Conservation (phyloP, 2,113 vertebrate genomes). For the Strix uralensis region DNA sequence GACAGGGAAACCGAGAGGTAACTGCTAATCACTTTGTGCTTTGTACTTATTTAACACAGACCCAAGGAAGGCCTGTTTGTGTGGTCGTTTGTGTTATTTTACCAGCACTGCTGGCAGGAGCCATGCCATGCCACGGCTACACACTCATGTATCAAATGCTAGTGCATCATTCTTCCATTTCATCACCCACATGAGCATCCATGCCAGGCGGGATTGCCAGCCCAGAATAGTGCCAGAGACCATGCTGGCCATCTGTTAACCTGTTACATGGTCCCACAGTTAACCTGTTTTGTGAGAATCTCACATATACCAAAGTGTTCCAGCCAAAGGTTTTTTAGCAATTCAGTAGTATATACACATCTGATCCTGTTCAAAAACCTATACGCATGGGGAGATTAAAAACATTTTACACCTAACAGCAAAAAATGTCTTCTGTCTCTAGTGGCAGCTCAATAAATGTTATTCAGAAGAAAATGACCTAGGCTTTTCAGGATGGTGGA, state of each 20-base stretch:
- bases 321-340: not conserved
- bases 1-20: not conserved
- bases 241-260: not conserved
- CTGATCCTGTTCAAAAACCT: not conserved
- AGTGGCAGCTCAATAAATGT: not conserved
- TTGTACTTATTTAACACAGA: not conserved
- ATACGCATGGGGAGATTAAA: fast-evolving
- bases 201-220: not conserved
- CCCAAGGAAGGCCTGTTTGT: not conserved
- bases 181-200: not conserved
- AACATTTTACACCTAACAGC: not conserved
- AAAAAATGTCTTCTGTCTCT: not conserved
- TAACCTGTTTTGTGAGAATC: not conserved
- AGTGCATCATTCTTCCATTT: not conserved
- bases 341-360: not conserved
- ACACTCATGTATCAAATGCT: not conserved
- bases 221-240: not conserved
- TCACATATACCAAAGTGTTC: not conserved
- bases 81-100: not conserved
- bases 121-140: not conserved
- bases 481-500: not conserved
- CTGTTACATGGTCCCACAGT: not conserved
- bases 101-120: not conserved
- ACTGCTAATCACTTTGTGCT: not conserved
- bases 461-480: not conserved